These are phyloP conservation scores for Hypotaenidia okinawae DNA, from an alignment of 2,797 vertebrate species.

Conservation along the genomic window DNA sequence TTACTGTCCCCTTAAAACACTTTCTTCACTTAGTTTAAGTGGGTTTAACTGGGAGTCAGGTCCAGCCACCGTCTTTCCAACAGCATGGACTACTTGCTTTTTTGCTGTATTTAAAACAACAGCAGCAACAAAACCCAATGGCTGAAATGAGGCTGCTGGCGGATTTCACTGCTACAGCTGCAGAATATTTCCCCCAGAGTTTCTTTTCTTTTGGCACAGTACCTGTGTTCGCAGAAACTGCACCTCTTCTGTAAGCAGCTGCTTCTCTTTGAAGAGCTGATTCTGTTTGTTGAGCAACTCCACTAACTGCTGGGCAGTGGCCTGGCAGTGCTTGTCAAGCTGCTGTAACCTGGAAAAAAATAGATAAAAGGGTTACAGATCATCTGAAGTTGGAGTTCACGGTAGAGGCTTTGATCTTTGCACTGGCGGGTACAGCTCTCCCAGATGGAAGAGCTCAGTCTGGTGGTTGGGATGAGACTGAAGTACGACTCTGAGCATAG, in stretches of 20 bases:
- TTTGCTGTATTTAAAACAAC: neutral
- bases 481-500: neutral
- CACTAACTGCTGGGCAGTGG: slow-evolving; percentile 91
- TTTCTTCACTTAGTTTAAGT: neutral
- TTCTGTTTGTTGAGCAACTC: slow-evolving; percentile 92
- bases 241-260: slow-evolving; percentile 85
- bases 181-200: neutral
- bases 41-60: neutral
- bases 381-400: neutral
- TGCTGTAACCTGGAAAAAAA: slow-evolving; percentile 86
- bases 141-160: neutral
- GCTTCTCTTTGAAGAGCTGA: slow-evolving; percentile 89
- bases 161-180: neutral
- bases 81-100: neutral
- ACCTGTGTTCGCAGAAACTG: slow-evolving; percentile 78
- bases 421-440: neutral
- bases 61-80: neutral
- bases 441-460: neutral
- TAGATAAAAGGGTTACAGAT: neutral
- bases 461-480: neutral
- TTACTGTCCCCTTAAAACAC: neutral
- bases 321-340: slow-evolving; percentile 91
- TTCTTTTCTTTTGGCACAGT: slow-evolving; percentile 15
- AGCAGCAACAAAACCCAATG: neutral
- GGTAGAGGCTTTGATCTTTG: neutral